These are phyloP conservation scores for Garrulus glandarius DNA, from an alignment of 2,797 vertebrate species.

Conservation along the genomic window DNA sequence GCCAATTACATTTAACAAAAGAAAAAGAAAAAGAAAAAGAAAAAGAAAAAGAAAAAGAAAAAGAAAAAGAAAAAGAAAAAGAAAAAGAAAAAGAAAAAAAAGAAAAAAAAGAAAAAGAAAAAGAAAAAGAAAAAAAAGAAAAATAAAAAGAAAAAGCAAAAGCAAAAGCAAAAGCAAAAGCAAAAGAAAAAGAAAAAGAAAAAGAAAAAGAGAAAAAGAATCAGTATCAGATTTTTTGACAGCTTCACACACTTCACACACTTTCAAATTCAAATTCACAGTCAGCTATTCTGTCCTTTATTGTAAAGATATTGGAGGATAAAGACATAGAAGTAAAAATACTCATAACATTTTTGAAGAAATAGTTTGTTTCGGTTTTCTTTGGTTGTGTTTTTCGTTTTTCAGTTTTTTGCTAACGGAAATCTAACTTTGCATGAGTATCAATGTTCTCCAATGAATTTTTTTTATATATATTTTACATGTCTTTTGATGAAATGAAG, in stretches of 20 bases:
- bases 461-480: background rate
- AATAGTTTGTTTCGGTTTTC: accelerated
- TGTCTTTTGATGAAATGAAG: background rate
- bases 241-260: background rate
- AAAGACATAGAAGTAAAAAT: background rate
- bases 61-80: too few relatives aligned
- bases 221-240: background rate
- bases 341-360: background rate
- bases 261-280: background rate
- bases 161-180: too few relatives aligned
- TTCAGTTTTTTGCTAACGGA: background rate
- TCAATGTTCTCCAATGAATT: background rate
- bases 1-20: background rate
- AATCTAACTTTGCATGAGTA: background rate
- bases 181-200: too few relatives aligned
- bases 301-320: background rate
- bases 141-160: too few relatives aligned
- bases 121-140: background rate
- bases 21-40: too few relatives aligned
- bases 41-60: too few relatives aligned
- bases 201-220: too few relatives aligned
- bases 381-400: accelerated
- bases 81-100: too few relatives aligned
- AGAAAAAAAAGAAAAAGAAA: too few relatives aligned
- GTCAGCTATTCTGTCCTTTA: background rate